These are phyloP conservation scores for Delphinapterus leucas DNA, from an alignment of 2,113 vertebrate species.

Conservation along the genomic window DNA sequence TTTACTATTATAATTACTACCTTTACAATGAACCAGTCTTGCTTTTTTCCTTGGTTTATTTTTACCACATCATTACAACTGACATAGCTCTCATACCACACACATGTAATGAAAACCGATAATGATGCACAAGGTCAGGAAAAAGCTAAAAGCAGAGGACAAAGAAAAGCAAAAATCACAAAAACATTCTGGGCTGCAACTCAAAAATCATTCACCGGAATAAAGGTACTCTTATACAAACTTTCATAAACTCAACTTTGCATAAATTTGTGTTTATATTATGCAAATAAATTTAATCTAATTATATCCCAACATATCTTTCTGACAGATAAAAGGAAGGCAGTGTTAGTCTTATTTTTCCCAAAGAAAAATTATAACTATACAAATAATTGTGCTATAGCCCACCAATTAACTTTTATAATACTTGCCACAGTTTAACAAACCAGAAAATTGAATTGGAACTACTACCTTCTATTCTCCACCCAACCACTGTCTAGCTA, in stretches of 20 bases:
- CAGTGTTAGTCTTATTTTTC: neutral
- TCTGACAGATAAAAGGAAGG: neutral
- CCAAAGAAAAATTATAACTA: constrained; percentile 12
- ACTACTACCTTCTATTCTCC: constrained; percentile 2
- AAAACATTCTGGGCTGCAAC: neutral
- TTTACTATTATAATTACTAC: neutral
- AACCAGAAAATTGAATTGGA: constrained; percentile 49
- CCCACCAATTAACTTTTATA: constrained; percentile 13
- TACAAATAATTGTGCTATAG: constrained; percentile 10
- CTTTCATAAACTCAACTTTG: constrained; percentile 28
- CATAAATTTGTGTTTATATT: neutral
- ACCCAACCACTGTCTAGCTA: neutral
- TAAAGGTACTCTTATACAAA: neutral
- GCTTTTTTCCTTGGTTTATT: neutral
- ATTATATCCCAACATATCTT: neutral
- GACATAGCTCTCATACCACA: neutral
- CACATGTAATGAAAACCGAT: neutral
- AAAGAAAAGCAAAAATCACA: neutral
- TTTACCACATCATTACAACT: neutral
- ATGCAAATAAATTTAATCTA: constrained; percentile 42
- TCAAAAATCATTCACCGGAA: neutral
- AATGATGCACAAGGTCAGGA: neutral
- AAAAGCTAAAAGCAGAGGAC: neutral
- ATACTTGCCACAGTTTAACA: constrained; percentile 35
- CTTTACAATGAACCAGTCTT: neutral